A percentile compares a stretch with the other conserved stretches of the same genome.
Evolutionary conservation across 2,888 invertebrate species (phyloP).

Genomic region (Drosophila nr. perissopoda): DNA sequence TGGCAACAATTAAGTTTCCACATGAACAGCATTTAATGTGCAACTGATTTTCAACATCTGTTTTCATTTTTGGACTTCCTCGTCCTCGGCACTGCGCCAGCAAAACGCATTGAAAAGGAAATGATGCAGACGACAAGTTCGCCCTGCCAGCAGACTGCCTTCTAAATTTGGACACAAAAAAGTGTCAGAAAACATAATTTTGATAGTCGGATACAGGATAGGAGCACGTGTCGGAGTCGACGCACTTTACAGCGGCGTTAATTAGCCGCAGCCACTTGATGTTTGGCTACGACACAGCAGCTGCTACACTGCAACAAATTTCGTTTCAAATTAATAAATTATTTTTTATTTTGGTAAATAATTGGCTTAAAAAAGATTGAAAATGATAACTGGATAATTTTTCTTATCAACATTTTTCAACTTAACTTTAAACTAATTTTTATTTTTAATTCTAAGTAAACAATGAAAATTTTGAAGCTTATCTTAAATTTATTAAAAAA

Average conservation of each 20-base stretch:
- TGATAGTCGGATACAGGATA: constrained; percentile 43
- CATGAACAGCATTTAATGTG: constrained; percentile 83
- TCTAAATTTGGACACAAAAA: constrained; percentile 71
- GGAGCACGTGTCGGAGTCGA: constrained; percentile 63
- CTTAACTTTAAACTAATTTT: background rate
- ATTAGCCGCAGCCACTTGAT: constrained; percentile 78
- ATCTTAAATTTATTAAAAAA: background rate
- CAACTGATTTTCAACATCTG: constrained; percentile 84
- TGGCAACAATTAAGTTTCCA: constrained; percentile 83
- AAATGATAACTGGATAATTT: background rate
- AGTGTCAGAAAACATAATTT: constrained; percentile 73
- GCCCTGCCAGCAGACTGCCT: constrained; percentile 13
- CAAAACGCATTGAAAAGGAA: constrained; percentile 70
- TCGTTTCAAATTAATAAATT: background rate
- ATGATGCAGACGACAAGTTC: constrained; percentile 65
- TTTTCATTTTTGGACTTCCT: constrained; percentile 79
- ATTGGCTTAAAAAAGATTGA: background rate
- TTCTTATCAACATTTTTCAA: background rate
- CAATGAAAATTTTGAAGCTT: background rate
- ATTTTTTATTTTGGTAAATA: background rate
- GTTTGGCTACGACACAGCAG: constrained; percentile 55
- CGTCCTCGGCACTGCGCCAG: constrained; percentile 25
- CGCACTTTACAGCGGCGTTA: constrained; percentile 72
- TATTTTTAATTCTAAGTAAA: background rate
- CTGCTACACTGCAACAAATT: constrained; percentile 8